Evolutionary conservation across 2,113 vertebrate species (phyloP), one percentile per base, ranked within the genome.

Genomic region (Chlorocebus sabaeus): DNA sequence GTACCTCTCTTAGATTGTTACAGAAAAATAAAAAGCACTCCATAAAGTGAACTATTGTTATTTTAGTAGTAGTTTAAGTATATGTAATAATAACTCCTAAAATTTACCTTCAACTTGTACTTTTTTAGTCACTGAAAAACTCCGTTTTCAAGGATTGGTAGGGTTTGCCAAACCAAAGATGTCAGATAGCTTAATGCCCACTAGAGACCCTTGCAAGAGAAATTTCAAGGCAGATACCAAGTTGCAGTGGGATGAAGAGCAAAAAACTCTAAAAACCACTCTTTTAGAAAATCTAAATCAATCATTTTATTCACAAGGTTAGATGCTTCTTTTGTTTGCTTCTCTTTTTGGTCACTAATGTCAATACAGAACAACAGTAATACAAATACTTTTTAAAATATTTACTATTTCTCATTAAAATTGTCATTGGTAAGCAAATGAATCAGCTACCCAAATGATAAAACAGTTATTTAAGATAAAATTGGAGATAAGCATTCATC

Each of bases 291-390:
- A 91, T 84, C 11, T 27, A 92, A 73, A 17, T 76, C 5, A 30
- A 3, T 45, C 27, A 7, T 93, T 88, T 85, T 55, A 80, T 73
- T 55, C 40, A 73, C 45, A 80, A 67, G 6, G 4, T 61, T 93
- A 38, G 25, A 38, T 72, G 18, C 87, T 84, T 52, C 52, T 84
- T 35, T 6, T 64, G 2, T 82, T 68, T 93, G 72, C 7, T 73
- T 96, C 52, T 95, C 23, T 61, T 59, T 79, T 95, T 86, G 73
- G 78, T 93, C 43, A 88, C 52, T 87, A 38, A 67, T 90, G 57
- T 93, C 97, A 96, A 79, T 57, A 93, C 8, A 96, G 18, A 93
- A 85, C 8, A 78, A 27, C 45, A 83, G 64, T 75, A 64, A 40
- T 95, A 84, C 16, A 94, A 84, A 9, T 89, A 78, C 89, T 72